Percentiles rank a stretch among this genome's conserved stretches.
phyloP scores from a whole-genome alignment of 2,888 invertebrate species.

The Craniophora ligustri region DNA sequence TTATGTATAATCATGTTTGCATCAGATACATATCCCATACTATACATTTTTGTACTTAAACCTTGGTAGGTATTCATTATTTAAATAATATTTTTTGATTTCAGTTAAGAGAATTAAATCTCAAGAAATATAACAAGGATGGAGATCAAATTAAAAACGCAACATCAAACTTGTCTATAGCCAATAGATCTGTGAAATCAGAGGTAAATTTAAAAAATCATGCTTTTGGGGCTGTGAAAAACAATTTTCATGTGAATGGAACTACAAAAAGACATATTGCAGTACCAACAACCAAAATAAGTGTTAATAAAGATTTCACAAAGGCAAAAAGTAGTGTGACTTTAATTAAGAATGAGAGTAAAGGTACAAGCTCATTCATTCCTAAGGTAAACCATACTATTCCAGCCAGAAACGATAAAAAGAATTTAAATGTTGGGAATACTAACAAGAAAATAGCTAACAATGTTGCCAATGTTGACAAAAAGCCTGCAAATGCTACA shows the following conservation, averaged over 20 bases:
- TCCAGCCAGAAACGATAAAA: constrained; percentile 12
- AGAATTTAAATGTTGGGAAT: constrained; percentile 10
- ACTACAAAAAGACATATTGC: constrained; percentile 58
- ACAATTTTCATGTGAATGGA: constrained; percentile 56
- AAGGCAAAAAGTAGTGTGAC: constrained; percentile 38
- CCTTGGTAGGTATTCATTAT: no score
- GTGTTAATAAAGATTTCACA: constrained; percentile 15
- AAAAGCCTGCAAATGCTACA: background rate
- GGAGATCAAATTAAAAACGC: constrained; percentile 39
- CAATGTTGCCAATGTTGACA: constrained; percentile 1
- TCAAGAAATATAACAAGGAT: constrained; percentile 72
- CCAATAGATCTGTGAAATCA: constrained; percentile 46
- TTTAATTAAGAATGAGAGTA: constrained; percentile 10
- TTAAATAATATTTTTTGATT: constrained; percentile 21
- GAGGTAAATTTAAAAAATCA: constrained; percentile 37
- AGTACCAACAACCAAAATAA: constrained; percentile 44
- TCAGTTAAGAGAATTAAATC: constrained; percentile 76
- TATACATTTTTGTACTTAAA: no score
- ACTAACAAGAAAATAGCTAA: constrained; percentile 7
- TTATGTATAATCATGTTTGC: no score
- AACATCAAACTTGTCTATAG: constrained; percentile 25
- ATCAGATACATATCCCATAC: no score
- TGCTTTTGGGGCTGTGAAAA: constrained; percentile 47
- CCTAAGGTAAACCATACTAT: constrained; percentile 22
- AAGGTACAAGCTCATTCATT: constrained; percentile 12